Evolutionary conservation across 2,888 invertebrate genomes (phyloP).

Genomic region (Corythucha ciliata): DNA sequence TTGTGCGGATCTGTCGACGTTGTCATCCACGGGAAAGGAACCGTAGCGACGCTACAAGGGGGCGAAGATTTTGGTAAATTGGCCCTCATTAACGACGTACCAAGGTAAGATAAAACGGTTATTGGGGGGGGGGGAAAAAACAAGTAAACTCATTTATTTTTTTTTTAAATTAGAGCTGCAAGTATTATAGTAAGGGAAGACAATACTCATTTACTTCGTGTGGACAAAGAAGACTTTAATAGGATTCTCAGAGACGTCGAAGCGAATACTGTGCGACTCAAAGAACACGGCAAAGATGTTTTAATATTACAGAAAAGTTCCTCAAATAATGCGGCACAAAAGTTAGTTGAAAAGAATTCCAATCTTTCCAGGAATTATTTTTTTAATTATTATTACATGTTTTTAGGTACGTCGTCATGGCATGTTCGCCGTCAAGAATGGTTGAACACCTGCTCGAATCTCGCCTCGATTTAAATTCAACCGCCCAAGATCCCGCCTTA

Average conservation of each 20-base stretch:
- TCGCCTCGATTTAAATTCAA: constrained; percentile 51
- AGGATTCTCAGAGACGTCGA: constrained; percentile 72
- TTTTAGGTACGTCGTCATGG: constrained; percentile 71
- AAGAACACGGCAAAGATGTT: constrained; percentile 76
- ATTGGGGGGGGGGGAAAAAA: background rate
- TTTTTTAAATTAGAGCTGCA: constrained; percentile 52
- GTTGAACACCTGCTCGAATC: constrained; percentile 76
- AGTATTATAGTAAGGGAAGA: constrained; percentile 71
- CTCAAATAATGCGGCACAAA: constrained; percentile 25
- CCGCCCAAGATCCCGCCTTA: constrained; percentile 56
- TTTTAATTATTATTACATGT: background rate
- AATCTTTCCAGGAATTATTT: background rate
- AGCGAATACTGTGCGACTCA: constrained; percentile 74
- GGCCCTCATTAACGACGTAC: constrained; percentile 74
- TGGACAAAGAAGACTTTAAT: constrained; percentile 79
- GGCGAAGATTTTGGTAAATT: constrained; percentile 83
- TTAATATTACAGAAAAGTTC: constrained; percentile 63
- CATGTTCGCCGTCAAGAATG: constrained; percentile 77
- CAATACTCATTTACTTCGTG: constrained; percentile 71
- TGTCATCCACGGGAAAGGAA: constrained; percentile 73
- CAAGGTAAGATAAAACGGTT: constrained; percentile 47
- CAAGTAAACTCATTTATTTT: too few relatives aligned
- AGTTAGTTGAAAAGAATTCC: constrained; percentile 9
- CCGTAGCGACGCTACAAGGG: constrained; percentile 69
- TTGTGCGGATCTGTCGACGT: constrained; percentile 75